A percentile compares a stretch with the other conserved stretches of the same genome.
Conservation (phyloP, 1,140 invertebrate species). For the Leptestheria dahalacensis region DNA sequence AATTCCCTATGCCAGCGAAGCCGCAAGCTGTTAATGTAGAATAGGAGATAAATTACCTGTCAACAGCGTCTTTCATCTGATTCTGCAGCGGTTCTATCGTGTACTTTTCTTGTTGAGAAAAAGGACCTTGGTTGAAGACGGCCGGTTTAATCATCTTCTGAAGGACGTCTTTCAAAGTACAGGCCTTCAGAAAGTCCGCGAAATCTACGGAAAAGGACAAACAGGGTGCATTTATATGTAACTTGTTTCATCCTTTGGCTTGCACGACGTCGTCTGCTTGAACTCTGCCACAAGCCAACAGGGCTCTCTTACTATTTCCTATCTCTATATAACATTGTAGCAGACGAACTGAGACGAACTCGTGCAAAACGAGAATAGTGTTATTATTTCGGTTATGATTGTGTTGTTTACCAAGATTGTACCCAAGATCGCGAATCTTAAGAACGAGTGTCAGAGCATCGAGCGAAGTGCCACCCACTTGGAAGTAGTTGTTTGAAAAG, state of each 20-base stretch:
- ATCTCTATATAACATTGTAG: not conserved
- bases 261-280: too few relatives aligned
- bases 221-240: not conserved
- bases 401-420: slow-evolving; percentile 41
- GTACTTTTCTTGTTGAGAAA: not conserved
- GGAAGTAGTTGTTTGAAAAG: slow-evolving; percentile 55
- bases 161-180: slow-evolving; percentile 2
- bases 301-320: not conserved
- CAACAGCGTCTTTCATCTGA: not conserved
- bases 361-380: not conserved
- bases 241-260: not conserved
- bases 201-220: not conserved
- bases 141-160: not conserved
- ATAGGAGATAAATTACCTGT: not conserved
- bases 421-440: slow-evolving; percentile 53
- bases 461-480: slow-evolving; percentile 71
- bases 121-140: not conserved
- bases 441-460: slow-evolving; percentile 70
- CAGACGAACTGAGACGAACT: too few relatives aligned
- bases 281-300: not conserved
- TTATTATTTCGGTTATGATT: not conserved
- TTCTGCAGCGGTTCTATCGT: not conserved
- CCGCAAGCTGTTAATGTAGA: not conserved
- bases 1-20: too few relatives aligned
- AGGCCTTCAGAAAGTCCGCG: slow-evolving; percentile 8